phyloP scores from a whole-genome alignment of 2,113 vertebrate species.

The Anser cygnoides region DNA sequence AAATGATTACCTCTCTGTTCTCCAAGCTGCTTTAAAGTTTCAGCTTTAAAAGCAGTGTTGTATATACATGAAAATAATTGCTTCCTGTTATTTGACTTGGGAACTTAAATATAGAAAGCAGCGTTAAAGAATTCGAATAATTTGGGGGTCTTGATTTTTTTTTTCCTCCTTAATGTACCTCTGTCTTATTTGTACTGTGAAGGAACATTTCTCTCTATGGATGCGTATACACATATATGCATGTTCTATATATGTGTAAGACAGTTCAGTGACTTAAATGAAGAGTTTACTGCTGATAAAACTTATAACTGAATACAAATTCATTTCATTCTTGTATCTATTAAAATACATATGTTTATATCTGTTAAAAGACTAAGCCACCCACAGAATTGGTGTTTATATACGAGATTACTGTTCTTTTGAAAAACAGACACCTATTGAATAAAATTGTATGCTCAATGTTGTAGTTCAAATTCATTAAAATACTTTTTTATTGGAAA shows the following conservation, averaged over 20 bases:
- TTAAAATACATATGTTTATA: background rate
- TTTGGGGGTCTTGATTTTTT: background rate
- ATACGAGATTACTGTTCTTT: background rate
- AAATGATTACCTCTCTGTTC: background rate
- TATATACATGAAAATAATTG: background rate
- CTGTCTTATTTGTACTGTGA: background rate
- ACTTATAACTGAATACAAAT: background rate
- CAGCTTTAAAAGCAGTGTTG: background rate
- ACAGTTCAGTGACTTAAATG: background rate
- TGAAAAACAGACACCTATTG: background rate
- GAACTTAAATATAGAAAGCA: background rate
- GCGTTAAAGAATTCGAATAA: background rate
- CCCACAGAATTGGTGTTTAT: background rate
- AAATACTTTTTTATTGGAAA: background rate
- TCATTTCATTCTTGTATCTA: background rate
- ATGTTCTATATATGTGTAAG: background rate
- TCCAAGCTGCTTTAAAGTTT: background rate
- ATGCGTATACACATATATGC: background rate
- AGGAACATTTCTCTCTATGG: background rate
- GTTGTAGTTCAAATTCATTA: background rate
- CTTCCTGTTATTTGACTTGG: background rate
- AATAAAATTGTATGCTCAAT: background rate
- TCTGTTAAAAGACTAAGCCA: background rate
- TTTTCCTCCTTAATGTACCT: background rate
- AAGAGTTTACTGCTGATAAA: background rate